These are phyloP conservation scores for Gallinago jamesoni DNA, from an alignment of 2,113 vertebrate genomes.

Conservation along the genomic window DNA sequence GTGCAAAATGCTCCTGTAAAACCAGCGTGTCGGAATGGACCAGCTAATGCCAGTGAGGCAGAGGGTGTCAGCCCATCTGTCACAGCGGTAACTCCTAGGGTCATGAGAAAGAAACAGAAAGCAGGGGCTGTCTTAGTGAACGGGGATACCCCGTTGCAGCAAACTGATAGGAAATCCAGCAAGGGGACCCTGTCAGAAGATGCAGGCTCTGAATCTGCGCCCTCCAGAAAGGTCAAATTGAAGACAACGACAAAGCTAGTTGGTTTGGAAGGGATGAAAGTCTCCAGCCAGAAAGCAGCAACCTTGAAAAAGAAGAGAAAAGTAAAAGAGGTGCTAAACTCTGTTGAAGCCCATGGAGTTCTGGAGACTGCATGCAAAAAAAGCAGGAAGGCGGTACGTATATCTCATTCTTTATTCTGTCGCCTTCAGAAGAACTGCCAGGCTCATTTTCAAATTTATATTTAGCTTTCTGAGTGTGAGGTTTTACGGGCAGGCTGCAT, in stretches of 20 bases:
- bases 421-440: not conserved
- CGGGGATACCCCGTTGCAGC: not conserved
- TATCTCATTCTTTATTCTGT: not conserved
- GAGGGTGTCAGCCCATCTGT: not conserved
- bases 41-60: not conserved
- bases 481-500: not conserved
- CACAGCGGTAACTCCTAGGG: not conserved
- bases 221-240: not conserved
- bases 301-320: conserved; percentile 69
- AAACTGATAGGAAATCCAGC: not conserved
- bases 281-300: conserved; percentile 32
- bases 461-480: not conserved
- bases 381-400: conserved; percentile 58
- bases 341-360: not conserved
- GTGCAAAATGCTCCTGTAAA: not conserved
- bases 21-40: not conserved
- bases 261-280: not conserved
- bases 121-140: not conserved
- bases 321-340: conserved; percentile 10
- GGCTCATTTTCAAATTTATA: not conserved
- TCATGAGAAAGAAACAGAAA: conserved; percentile 54
- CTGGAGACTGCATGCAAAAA: conserved; percentile 22
- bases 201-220: not conserved
- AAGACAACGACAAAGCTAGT: conserved; percentile 19
- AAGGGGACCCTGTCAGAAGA: not conserved